phyloP scores from a whole-genome alignment of 2,113 vertebrate species.

The Pangasianodon hypophthalmus region DNA sequence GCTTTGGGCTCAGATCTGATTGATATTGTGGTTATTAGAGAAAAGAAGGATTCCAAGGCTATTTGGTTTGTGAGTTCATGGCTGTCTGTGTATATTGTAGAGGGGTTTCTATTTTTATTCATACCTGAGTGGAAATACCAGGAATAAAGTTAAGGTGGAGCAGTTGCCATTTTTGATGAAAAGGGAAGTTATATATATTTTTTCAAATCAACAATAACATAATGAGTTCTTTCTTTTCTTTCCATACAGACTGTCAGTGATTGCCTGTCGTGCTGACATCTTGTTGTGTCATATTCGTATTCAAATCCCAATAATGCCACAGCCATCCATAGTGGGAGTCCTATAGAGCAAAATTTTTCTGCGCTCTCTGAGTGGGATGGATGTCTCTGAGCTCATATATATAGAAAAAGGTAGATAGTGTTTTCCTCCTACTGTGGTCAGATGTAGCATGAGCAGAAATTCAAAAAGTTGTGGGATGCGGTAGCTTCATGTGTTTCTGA shows the following conservation, averaged over 20 bases:
- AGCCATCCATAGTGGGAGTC: background rate
- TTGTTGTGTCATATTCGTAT: background rate
- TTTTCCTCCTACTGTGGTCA: background rate
- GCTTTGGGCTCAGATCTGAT: slow-evolving; percentile 17
- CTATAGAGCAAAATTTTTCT: background rate
- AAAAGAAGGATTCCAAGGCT: background rate
- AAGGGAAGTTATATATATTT: background rate
- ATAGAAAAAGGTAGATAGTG: background rate
- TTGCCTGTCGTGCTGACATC: background rate
- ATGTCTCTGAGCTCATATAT: background rate
- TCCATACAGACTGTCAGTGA: background rate
- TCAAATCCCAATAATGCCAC: background rate
- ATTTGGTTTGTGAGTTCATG: slow-evolving; percentile 4
- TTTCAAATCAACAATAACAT: background rate
- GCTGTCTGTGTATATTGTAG: background rate
- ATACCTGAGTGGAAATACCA: background rate
- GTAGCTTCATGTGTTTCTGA: background rate
- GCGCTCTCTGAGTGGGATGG: background rate
- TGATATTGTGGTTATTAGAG: slow-evolving; percentile 26
- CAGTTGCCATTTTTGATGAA: background rate
- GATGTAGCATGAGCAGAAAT: background rate
- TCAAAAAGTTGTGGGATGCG: background rate
- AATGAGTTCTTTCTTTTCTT: background rate
- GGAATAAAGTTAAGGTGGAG: background rate
- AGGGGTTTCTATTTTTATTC: background rate